Conservation (phyloP, 2,797 vertebrate genomes). For the Babyrousa celebensis region DNA sequence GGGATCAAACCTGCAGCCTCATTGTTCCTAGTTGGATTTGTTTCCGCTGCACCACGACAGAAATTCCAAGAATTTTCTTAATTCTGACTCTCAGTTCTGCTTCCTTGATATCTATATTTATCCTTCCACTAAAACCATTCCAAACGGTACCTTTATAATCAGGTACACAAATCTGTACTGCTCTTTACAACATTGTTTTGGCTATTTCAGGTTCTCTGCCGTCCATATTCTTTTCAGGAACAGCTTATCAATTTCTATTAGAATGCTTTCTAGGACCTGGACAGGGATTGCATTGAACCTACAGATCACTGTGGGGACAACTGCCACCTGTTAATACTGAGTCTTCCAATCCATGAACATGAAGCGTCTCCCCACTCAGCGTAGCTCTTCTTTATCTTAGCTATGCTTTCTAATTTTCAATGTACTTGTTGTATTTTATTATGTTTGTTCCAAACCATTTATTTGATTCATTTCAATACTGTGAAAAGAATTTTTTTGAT, state of each 20-base stretch:
- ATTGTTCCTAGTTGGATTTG: too few species aligned
- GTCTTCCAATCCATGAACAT: background rate
- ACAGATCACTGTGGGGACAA: background rate
- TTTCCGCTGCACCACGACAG: too few species aligned
- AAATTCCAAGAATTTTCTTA: background rate
- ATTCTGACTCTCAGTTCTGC: background rate
- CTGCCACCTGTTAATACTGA: background rate
- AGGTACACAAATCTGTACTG: background rate
- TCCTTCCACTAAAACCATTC: background rate
- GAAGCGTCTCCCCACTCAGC: background rate
- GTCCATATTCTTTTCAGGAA: background rate
- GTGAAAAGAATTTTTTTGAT: background rate
- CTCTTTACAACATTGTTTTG: constrained; percentile 22
- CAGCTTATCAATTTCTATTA: background rate
- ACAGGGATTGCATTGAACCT: background rate
- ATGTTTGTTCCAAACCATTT: background rate
- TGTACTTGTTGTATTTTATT: background rate
- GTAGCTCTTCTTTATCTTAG: background rate
- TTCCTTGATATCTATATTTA: background rate
- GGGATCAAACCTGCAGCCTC: too few species aligned
- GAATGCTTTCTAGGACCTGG: background rate
- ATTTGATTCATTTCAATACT: constrained; percentile 15
- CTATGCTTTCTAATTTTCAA: background rate
- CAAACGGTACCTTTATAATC: background rate
- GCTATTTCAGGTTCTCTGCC: background rate